These are phyloP conservation scores for Drosophila ogumai DNA, from an alignment of 1,140 invertebrate species.

Conservation along the genomic window DNA sequence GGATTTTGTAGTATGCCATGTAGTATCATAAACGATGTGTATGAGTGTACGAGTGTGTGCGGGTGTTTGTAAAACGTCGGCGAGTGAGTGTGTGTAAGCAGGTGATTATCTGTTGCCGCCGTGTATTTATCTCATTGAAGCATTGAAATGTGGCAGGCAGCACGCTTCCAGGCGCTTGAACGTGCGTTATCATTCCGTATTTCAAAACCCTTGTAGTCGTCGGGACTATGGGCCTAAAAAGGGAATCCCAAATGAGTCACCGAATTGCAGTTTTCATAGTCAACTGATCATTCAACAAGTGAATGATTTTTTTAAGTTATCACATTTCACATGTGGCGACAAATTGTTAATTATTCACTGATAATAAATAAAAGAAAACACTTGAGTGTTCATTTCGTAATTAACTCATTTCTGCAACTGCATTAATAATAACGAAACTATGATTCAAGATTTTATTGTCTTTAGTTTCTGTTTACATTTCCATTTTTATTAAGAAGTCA, in stretches of 20 bases:
- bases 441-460: not conserved
- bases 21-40: conserved; percentile 61
- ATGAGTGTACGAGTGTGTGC: conserved; percentile 13
- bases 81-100: conserved; percentile 71
- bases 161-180: conserved; percentile 28
- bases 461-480: not conserved
- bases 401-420: not conserved
- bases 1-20: conserved; percentile 69
- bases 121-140: conserved; percentile 80
- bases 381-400: not conserved
- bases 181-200: conserved; percentile 36
- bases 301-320: not conserved
- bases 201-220: not conserved
- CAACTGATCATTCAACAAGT: conserved; percentile 30
- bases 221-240: conserved; percentile 8
- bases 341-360: not conserved
- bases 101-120: conserved; percentile 82
- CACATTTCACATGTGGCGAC: too few relatives aligned
- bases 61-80: conserved; percentile 30
- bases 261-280: not conserved
- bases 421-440: not conserved
- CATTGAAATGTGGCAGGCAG: conserved; percentile 45
- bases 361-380: not conserved
- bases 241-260: not conserved
- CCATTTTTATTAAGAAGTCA: not conserved